Base-by-base conservation (phyloP, 2,113 vertebrate genomes). In the Hypanus sabinus region DNA sequence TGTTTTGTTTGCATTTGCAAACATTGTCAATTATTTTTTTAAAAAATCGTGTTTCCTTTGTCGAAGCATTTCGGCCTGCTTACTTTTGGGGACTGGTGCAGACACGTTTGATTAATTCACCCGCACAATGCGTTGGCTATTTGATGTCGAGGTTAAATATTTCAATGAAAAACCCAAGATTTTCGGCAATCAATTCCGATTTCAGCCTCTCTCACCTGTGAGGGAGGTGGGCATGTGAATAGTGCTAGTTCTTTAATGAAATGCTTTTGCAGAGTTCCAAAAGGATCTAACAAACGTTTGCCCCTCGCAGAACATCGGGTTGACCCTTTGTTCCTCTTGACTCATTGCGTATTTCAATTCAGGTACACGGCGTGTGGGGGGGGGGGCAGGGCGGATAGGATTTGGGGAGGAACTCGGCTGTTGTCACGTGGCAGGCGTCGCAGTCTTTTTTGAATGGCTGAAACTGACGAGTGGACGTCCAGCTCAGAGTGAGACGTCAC, bases 291-390 rank as follows among this genome's bases (percentile, higher is more conserved):
- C 27, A n/a, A n/a, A 20, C 14, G n/a, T 18, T 65, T 90, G 30
- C 60, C n/a, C 30, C 30, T 68, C 60, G 16, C 83, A 12, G 83
- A 90, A 90, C 60, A 90, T 33, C 16, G 65, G 22, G 38, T 83
- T 83, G 80, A 55, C 80, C 60, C 85, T 90, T 87, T 87, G 85
- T 90, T 68, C 65, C 30, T 36, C 76, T 68, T 6, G n/a, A 90
- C 33, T 90, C 85, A 90, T 90, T 90, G 85, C 85, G 85, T 65
- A n/a, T 90, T 90, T 68, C 60, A 90, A 65, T 90, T 90, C 85
- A 90, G 85, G 60, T 65, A 33, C 30, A 65, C 11, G 0, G 80
- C 55, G 79, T 77, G 73, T 75, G 76, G 36, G 2, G 33, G 12
- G 77, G n/a, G n/a, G 11, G 55, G 22, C 20, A 3, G 46, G n/a